Evolutionary conservation across 2,113 vertebrate species (phyloP).

Genomic region (Noctilio leporinus): DNA sequence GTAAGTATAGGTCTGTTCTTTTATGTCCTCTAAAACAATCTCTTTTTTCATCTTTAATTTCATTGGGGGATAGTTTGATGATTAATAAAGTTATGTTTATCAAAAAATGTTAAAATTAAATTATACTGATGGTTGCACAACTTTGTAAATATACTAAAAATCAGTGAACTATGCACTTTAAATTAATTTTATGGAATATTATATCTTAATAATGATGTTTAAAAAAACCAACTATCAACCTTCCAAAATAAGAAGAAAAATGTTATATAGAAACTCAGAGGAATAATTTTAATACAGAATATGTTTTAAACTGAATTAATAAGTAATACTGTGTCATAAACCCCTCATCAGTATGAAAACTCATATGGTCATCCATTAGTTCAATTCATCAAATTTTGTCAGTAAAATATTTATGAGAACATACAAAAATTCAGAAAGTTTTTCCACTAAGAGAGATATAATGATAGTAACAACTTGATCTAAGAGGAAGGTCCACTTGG

Average conservation of each 20-base stretch:
- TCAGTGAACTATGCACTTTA: not conserved
- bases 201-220: not conserved
- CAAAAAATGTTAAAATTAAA: not conserved
- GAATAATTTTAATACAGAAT: not conserved
- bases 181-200: not conserved
- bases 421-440: not conserved
- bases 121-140: not conserved
- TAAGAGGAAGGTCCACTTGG: not conserved
- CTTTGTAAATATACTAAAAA: not conserved
- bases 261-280: not conserved
- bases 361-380: not conserved
- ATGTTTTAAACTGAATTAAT: not conserved
- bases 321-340: not conserved
- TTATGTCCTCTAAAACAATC: not conserved
- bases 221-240: not conserved
- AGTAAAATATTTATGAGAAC: not conserved
- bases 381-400: conserved; percentile 2
- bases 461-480: not conserved
- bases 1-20: no score
- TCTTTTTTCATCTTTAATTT: not conserved
- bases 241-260: not conserved
- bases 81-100: not conserved
- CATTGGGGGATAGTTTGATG: not conserved
- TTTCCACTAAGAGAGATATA: not conserved
- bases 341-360: not conserved